phyloP scores from a whole-genome alignment of 2,888 invertebrate species.

The Clistopyga incitator region DNA sequence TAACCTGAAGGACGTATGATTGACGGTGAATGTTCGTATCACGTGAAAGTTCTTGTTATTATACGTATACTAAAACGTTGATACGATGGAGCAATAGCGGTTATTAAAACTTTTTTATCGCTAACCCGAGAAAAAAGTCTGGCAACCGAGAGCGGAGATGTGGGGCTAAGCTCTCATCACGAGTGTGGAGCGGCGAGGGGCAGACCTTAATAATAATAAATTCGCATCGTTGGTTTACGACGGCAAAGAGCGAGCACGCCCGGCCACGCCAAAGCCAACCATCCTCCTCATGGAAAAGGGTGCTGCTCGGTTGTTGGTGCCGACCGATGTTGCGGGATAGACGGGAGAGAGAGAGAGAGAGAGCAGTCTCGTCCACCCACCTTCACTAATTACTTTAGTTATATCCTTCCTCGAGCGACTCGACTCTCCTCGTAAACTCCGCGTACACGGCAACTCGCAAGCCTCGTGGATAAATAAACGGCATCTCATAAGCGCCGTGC shows the following conservation, averaged over 20 bases:
- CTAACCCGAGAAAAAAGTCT: constrained; percentile 21
- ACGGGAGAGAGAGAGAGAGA: constrained; percentile 62
- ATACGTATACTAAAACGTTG: constrained; percentile 6
- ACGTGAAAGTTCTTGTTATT: background rate
- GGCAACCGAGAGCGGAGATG: background rate
- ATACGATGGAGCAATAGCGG: constrained; percentile 1
- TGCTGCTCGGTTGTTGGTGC: background rate
- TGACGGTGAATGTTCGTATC: background rate
- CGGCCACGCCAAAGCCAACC: constrained; percentile 28
- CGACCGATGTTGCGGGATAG: constrained; percentile 41
- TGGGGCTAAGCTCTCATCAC: background rate
- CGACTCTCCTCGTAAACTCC: constrained; percentile 53
- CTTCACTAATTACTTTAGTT: constrained; percentile 80
- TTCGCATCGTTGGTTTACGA: constrained; percentile 63
- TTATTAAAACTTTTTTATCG: constrained; percentile 42
- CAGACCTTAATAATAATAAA: constrained; percentile 64
- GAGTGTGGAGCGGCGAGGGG: constrained; percentile 10
- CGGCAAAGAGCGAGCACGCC: constrained; percentile 50
- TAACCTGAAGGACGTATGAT: background rate
- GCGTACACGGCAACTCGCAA: background rate
- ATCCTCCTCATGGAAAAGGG: constrained; percentile 25
- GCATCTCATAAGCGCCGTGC: constrained; percentile 16
- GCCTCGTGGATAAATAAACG: constrained; percentile 34
- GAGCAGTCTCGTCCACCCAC: constrained; percentile 72
- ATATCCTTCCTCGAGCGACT: constrained; percentile 73